These are phyloP conservation scores for Callipepla californica DNA, from an alignment of 2,113 vertebrate species.

Conservation along the genomic window DNA sequence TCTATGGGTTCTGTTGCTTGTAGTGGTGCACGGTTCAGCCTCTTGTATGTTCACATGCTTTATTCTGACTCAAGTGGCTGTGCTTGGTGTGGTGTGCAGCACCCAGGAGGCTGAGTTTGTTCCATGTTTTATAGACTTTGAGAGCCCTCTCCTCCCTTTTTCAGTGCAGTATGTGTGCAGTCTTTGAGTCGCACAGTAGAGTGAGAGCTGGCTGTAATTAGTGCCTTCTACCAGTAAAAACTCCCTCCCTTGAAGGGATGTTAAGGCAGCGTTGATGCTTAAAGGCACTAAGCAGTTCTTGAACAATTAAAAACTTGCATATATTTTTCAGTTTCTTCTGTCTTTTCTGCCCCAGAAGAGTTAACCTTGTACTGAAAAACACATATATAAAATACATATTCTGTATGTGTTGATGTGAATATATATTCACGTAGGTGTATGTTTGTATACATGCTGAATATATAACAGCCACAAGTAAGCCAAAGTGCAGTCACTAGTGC, in stretches of 20 bases:
- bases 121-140: rapidly evolving
- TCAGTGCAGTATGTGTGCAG: background rate
- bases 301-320: background rate
- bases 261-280: background rate
- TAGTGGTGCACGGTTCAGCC: background rate
- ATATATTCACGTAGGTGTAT: background rate
- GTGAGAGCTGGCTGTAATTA: background rate
- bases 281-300: background rate
- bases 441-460: background rate
- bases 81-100: background rate
- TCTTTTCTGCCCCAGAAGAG: background rate
- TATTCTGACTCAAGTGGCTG: background rate
- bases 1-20: background rate
- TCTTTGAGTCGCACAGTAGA: background rate
- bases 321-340: background rate
- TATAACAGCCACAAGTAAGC: background rate
- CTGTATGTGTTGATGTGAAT: background rate
- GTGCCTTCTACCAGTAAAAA: background rate
- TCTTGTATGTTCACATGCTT: background rate
- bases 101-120: background rate
- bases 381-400: background rate
- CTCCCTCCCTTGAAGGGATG: background rate
- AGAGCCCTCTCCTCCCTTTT: background rate
- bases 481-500: background rate
- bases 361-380: background rate